These are phyloP conservation scores for Bombycilla garrulus DNA, from an alignment of 2,113 vertebrate species.

Conservation along the genomic window DNA sequence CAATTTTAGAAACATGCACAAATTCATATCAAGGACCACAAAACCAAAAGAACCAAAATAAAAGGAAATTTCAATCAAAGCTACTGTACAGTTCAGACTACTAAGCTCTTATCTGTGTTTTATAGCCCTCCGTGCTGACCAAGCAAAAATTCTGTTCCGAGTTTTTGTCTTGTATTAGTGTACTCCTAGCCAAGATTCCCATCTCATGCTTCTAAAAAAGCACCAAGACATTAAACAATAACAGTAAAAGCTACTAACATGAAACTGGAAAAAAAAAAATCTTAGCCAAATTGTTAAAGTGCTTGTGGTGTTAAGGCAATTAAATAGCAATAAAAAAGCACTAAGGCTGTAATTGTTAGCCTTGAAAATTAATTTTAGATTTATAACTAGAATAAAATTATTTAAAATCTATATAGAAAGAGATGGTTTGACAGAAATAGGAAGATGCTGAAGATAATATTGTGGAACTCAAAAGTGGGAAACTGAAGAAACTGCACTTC, in stretches of 20 bases:
- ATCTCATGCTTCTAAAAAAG: not conserved
- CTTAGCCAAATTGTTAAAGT: not conserved
- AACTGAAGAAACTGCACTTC: not conserved
- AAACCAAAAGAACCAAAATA: not conserved
- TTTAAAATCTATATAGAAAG: not conserved
- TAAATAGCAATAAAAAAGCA: conserved; percentile 17
- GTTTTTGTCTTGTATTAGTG: not conserved
- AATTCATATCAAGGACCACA: not conserved
- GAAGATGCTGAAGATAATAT: not conserved
- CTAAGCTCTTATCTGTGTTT: not conserved
- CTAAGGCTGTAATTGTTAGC: not conserved
- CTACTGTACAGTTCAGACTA: not conserved
- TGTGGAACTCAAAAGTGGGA: not conserved
- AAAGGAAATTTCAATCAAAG: not conserved
- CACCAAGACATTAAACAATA: not conserved
- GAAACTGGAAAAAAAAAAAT: not conserved
- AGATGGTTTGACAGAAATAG: not conserved
- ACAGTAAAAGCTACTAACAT: not conserved
- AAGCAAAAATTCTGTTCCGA: not conserved
- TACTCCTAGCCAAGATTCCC: not conserved
- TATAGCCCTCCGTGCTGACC: not conserved
- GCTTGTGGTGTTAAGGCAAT: not conserved
- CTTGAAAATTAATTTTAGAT: not conserved
- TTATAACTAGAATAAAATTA: not conserved
- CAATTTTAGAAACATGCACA: not conserved